A percentile compares a stretch with the other conserved stretches of the same genome.
Evolutionary conservation across 1,140 invertebrate species (phyloP).

Genomic region (Babylonia areolata): DNA sequence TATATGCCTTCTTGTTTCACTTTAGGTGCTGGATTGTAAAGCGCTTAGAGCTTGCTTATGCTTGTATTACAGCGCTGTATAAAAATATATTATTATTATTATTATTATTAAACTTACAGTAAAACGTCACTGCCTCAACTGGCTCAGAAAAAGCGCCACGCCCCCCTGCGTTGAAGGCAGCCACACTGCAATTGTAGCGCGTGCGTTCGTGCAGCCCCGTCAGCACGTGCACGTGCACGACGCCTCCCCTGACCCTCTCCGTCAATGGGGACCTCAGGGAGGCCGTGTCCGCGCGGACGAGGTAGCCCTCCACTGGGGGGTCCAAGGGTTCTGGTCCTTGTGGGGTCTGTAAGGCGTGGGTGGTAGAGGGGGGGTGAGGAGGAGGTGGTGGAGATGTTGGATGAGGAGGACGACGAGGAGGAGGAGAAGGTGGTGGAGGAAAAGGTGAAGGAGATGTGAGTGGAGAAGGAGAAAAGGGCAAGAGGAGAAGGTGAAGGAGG

Average conservation of each 20-base stretch:
- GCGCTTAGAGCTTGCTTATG: too few relatives aligned
- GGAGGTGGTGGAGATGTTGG: too few relatives aligned
- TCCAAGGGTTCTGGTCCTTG: background rate
- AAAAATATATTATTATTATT: too few relatives aligned
- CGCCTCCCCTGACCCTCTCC: background rate
- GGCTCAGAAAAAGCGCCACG: background rate
- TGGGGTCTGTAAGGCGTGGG: background rate
- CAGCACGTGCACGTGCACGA: background rate
- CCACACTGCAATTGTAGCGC: background rate
- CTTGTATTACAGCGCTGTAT: too few relatives aligned
- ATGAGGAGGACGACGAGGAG: too few relatives aligned
- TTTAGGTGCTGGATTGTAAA: too few relatives aligned
- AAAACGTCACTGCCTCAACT: background rate
- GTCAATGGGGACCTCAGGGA: background rate
- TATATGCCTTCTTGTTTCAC: too few relatives aligned
- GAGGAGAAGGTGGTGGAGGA: too few relatives aligned
- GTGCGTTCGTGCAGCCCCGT: background rate
- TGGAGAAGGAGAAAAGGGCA: too few relatives aligned
- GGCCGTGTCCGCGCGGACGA: background rate
- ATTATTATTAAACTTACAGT: background rate
- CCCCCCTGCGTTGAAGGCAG: conserved; percentile 8
- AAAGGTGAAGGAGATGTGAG: too few relatives aligned
- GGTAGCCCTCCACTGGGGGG: background rate
- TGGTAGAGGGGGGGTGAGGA: too few relatives aligned
- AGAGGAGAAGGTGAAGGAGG: too few relatives aligned